phyloP scores from a whole-genome alignment of 2,113 vertebrate genomes.

The Pedionomus torquatus region DNA sequence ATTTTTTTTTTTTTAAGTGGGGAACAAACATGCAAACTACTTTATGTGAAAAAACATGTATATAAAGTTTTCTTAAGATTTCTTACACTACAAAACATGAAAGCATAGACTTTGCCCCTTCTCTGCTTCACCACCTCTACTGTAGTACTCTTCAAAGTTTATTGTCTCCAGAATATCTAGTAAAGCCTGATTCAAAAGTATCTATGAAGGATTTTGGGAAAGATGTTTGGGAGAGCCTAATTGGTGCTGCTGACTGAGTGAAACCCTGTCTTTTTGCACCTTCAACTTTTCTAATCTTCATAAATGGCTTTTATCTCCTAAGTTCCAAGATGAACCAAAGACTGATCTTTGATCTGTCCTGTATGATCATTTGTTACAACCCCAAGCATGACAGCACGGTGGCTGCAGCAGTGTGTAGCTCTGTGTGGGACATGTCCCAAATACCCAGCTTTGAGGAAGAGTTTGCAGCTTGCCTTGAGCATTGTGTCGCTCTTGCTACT shows the following conservation, averaged over 20 bases:
- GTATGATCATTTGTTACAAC: accelerated
- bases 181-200: background rate
- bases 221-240: background rate
- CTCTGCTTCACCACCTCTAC: background rate
- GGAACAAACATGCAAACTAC: background rate
- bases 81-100: background rate
- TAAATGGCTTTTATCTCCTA: background rate
- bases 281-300: background rate
- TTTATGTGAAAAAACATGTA: background rate
- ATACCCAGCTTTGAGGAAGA: background rate
- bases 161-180: background rate
- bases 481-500: background rate
- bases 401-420: background rate
- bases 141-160: background rate
- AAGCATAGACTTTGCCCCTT: background rate
- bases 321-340: background rate
- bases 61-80: background rate
- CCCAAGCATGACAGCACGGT: background rate
- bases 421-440: background rate
- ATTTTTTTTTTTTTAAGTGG: background rate
- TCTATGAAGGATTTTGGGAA: background rate
- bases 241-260: background rate
- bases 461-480: background rate
- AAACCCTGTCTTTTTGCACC: background rate
- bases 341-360: background rate